Evolutionary conservation across 2,113 vertebrate species (phyloP).

Genomic region (Cheirogaleus medius): DNA sequence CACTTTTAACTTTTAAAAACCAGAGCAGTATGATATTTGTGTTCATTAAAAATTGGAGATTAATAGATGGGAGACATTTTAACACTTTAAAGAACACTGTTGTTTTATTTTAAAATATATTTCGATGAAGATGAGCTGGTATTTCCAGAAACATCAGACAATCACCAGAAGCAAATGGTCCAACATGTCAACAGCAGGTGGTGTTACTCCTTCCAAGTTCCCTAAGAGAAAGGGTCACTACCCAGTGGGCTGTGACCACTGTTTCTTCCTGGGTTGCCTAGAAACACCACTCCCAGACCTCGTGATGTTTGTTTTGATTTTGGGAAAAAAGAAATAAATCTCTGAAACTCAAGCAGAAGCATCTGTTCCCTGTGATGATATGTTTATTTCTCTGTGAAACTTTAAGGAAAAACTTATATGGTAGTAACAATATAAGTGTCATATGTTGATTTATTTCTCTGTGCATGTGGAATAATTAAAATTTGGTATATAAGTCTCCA

Average conservation of each 20-base stretch:
- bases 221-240: conserved; percentile 92
- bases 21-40: background rate
- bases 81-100: background rate
- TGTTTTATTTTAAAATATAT: background rate
- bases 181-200: conserved; percentile 94
- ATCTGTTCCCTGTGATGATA: background rate
- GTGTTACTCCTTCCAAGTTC: conserved; percentile 93
- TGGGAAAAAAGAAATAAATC: conserved; percentile 44
- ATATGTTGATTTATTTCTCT: background rate
- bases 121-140: conserved; percentile 94
- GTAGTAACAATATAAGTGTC: background rate
- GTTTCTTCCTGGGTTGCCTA: conserved; percentile 65
- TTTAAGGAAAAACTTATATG: background rate
- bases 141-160: conserved; percentile 93
- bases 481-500: conserved; percentile 69
- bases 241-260: conserved; percentile 88
- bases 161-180: conserved; percentile 96
- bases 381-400: background rate
- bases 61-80: background rate
- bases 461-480: conserved; percentile 54
- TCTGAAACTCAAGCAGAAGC: conserved; percentile 8
- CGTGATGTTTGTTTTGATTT: background rate
- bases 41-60: background rate
- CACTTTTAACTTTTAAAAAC: background rate
- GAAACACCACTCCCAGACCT: background rate